phyloP scores from a whole-genome alignment of 2,888 invertebrate species.

The Microctonus aethiopoides region DNA sequence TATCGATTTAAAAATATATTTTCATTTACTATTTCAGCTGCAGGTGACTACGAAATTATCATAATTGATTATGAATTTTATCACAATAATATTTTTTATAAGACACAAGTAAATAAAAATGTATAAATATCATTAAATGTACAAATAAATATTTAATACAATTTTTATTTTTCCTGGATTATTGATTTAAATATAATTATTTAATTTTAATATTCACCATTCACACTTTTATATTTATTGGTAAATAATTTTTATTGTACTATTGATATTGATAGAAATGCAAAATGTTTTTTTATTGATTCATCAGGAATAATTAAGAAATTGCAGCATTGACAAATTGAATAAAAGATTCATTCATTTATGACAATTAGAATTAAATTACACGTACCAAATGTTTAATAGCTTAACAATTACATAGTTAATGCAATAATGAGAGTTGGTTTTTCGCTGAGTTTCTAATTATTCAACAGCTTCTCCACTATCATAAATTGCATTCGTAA shows the following conservation, averaged over 20 bases:
- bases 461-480: neutral
- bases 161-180: neutral
- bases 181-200: neutral
- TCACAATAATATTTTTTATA: neutral
- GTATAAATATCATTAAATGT: neutral
- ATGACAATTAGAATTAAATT: neutral
- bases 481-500: slow-evolving; percentile 1
- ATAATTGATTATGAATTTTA: neutral
- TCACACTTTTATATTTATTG: neutral
- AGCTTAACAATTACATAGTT: neutral
- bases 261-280: neutral
- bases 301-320: neutral
- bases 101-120: neutral
- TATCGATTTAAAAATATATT: neutral
- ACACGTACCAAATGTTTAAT: neutral
- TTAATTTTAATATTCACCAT: no score
- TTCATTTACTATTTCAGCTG: neutral
- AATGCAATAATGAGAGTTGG: neutral
- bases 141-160: neutral
- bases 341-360: neutral
- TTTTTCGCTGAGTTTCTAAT: neutral
- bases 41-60: neutral
- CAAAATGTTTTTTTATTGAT: neutral
- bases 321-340: neutral
- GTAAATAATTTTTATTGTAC: neutral